Evolutionary conservation across 1,140 invertebrate species (phyloP).

Genomic region (Aradophagus sp.): DNA sequence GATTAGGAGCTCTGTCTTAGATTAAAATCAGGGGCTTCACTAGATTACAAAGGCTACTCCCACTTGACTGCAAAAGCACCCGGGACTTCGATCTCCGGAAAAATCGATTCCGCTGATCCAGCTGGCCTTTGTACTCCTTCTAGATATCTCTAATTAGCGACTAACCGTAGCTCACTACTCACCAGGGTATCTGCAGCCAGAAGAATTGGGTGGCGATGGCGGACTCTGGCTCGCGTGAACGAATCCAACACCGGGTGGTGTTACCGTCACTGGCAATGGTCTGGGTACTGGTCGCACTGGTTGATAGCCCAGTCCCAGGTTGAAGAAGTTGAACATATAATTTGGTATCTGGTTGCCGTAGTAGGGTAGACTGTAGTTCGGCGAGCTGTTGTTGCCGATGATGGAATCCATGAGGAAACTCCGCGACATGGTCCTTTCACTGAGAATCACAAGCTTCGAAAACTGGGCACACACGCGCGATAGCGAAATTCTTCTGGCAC

Average conservation of each 20-base stretch:
- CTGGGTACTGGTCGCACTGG: conserved; percentile 68
- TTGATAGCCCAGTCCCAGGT: conserved; percentile 67
- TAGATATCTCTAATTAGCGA: conserved; percentile 3
- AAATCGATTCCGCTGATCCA: too few species aligned
- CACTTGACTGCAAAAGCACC: conserved; percentile 1
- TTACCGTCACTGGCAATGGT: conserved; percentile 56
- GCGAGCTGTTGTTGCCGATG: conserved; percentile 77
- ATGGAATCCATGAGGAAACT: conserved; percentile 85
- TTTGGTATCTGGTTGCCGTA: conserved; percentile 68
- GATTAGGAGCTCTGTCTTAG: conserved; percentile 26
- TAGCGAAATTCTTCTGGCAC: conserved; percentile 3
- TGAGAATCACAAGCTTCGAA: conserved; percentile 1
- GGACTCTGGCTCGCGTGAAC: conserved; percentile 55
- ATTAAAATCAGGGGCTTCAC: conserved; percentile 5
- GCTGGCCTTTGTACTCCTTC: too few species aligned
- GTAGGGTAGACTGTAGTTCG: conserved; percentile 68
- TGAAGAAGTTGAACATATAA: conserved; percentile 73
- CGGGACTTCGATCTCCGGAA: too few species aligned
- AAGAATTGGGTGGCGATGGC: conserved; percentile 67
- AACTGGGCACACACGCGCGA: conserved; percentile 7
- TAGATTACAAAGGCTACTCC: conserved; percentile 22
- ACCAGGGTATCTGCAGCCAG: conserved; percentile 63
- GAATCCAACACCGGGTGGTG: conserved; percentile 18
- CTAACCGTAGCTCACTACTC: conserved; percentile 25
- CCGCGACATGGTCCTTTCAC: conserved; percentile 76